These are phyloP conservation scores for Microtus pennsylvanicus DNA, from an alignment of 2,113 vertebrate species.

Conservation along the genomic window DNA sequence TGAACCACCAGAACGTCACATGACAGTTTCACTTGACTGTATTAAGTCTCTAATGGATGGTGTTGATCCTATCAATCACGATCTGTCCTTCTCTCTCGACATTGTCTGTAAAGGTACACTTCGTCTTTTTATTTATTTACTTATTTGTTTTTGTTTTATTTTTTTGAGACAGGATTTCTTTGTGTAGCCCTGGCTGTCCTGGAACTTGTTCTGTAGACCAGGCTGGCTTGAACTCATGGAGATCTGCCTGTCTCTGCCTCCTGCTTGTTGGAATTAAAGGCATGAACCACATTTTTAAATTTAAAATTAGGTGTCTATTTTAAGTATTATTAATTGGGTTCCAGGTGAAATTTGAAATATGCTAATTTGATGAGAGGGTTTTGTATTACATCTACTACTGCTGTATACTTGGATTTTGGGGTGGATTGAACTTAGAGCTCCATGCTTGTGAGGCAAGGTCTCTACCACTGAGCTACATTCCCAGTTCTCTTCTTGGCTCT, in stretches of 20 bases:
- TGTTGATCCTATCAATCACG: slow-evolving; percentile 90
- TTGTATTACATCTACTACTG: not conserved
- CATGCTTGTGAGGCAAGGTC: no score
- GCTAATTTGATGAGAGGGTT: not conserved
- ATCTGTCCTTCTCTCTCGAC: slow-evolving; percentile 87
- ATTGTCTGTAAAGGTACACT: slow-evolving; percentile 90
- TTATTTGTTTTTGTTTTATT: not conserved
- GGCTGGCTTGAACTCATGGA: not conserved
- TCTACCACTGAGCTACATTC: not conserved
- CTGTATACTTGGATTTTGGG: not conserved
- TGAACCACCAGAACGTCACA: slow-evolving; percentile 76
- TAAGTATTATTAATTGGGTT: not conserved
- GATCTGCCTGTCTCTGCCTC: not conserved
- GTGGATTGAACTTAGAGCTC: no score
- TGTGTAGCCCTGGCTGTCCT: not conserved
- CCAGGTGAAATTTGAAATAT: not conserved
- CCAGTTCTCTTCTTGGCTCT: not conserved
- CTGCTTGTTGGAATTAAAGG: not conserved
- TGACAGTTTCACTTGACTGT: slow-evolving; percentile 88
- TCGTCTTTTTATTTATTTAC: not conserved
- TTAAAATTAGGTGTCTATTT: slow-evolving; percentile 20
- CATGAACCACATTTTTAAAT: not conserved
- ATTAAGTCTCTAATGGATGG: slow-evolving; percentile 86
- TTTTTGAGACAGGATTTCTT: not conserved
- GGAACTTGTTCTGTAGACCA: not conserved